Conservation (phyloP, 23 tunicate genomes). For the Pegea sp. region DNA sequence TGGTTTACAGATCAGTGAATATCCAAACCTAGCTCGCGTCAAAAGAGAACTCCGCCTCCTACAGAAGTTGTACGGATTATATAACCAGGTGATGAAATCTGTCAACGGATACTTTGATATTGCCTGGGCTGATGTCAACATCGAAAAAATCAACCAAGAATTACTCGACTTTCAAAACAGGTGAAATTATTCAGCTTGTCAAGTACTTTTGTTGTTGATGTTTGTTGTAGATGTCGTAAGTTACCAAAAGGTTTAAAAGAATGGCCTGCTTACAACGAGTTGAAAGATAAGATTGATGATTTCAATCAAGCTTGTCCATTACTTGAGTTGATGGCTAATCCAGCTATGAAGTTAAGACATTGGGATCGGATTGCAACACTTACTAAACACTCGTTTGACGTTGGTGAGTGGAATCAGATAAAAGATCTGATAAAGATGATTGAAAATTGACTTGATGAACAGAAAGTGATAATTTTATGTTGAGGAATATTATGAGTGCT, state of each 20-base stretch:
- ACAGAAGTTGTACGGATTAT: conserved; percentile 93
- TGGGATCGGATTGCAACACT: conserved; percentile 86
- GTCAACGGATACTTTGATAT: conserved; percentile 96
- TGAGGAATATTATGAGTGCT: conserved; percentile 94
- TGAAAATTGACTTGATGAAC: neutral
- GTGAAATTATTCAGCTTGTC: conserved; percentile 7
- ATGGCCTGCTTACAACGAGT: conserved; percentile 87
- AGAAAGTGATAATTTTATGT: conserved; percentile 86
- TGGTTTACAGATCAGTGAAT: conserved; percentile 88
- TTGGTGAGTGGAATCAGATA: conserved; percentile 18
- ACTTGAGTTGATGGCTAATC: conserved; percentile 87
- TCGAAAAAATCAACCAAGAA: conserved; percentile 93
- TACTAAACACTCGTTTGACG: conserved; percentile 55
- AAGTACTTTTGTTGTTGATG: neutral
- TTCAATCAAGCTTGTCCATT: conserved; percentile 92
- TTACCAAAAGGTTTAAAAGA: conserved; percentile 92
- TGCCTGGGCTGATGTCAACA: conserved; percentile 89
- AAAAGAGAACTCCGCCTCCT: conserved; percentile 87
- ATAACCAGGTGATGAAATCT: conserved; percentile 93
- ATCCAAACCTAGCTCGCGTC: conserved; percentile 63
- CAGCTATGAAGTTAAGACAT: conserved; percentile 89
- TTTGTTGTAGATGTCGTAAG: conserved; percentile 66
- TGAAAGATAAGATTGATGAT: conserved; percentile 88
- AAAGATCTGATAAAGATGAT: neutral
- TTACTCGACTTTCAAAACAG: conserved; percentile 93